Evolutionary conservation across 2,113 vertebrate genomes (phyloP), one percentile per base, ranked within the genome.

Genomic region (Desmodus rotundus): DNA sequence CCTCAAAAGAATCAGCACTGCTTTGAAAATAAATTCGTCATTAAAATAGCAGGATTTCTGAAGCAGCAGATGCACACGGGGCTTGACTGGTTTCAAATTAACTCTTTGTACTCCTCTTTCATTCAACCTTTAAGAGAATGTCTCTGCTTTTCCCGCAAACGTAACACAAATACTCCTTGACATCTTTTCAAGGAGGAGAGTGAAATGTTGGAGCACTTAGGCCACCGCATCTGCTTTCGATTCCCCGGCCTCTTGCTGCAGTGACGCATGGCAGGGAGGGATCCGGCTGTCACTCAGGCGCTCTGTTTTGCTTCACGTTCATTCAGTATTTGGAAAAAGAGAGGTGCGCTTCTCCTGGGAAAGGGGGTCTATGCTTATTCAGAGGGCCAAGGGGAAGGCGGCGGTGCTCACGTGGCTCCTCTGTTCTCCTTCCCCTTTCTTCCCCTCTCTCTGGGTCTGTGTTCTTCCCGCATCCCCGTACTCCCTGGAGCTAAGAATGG

Each of bases 1-100:
- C 99, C 99, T 98, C 91, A 33, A 92, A 98, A 98, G 98, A 97
- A 97, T 98, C 97, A 97, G 99, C 98, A 54, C 8, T 74, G 93
- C 98, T 98, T 98, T 98, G 98, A 98, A 98, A 98, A 96, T 43
- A 0, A 93, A 95, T 88, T 98, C 95, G 47, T 93, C 83, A 5
- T 68, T 87, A 86, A 98, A 97, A 97, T 70, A 33, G 98, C 94
- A 98, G 92, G 61, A 87, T 90, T 96, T 97, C 96, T 97, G 96
- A 83, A 45, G 88, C 88, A 28, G n/a, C 24, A 36, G 31, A 68
- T 2, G 68, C 98, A 96, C 97, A 45, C 38, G 1, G 87, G 19
- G 11, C 85, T 98, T 96, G 96, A 96, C 91, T 97, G 83, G 63
- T 94, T 98, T 98, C 88, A 92, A 81, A 93, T 98, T 97, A 98